Percentiles rank a stretch among this genome's conserved stretches.
phyloP scores from a whole-genome alignment of 2,797 vertebrate species.

The Poeciliopsis gracilis region DNA sequence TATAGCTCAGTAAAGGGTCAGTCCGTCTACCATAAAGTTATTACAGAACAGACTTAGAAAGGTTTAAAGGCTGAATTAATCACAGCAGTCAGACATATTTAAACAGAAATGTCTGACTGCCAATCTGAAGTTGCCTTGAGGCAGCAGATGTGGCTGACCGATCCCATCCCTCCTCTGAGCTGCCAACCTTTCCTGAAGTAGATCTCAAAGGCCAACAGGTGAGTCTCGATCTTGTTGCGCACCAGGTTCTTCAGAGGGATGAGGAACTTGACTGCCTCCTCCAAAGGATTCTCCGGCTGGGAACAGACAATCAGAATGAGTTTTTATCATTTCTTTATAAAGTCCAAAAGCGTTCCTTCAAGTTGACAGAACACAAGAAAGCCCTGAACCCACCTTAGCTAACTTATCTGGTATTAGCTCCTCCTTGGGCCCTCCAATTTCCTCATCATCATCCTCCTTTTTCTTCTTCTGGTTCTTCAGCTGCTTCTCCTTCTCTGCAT shows the following conservation, averaged over 20 bases:
- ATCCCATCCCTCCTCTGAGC: not conserved
- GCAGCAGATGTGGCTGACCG: not conserved
- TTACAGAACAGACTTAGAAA: not conserved
- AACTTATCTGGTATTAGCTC: conserved; percentile 97
- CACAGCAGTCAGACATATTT: not conserved
- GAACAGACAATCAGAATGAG: not conserved
- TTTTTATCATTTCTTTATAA: not conserved
- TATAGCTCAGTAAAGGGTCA: not conserved
- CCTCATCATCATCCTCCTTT: conserved; percentile 98
- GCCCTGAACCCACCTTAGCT: conserved; percentile 86
- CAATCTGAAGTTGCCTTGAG: not conserved
- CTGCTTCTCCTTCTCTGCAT: conserved; percentile 97
- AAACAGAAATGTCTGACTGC: not conserved
- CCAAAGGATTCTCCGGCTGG: conserved; percentile 96
- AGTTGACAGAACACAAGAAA: not conserved
- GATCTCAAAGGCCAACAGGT: conserved; percentile 99
- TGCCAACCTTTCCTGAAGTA: conserved; percentile 97
- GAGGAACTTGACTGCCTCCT: conserved; percentile 99
- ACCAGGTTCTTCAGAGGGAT: conserved; percentile 96
- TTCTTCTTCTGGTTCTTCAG: conserved; percentile 99
- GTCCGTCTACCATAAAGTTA: not conserved
- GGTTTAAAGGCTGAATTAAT: not conserved
- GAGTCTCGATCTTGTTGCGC: conserved; percentile 98
- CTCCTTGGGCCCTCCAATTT: conserved; percentile 96
- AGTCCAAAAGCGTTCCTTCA: not conserved